Evolutionary conservation across 2,888 invertebrate species (phyloP).

Genomic region (Rugalucina vietnamica): DNA sequence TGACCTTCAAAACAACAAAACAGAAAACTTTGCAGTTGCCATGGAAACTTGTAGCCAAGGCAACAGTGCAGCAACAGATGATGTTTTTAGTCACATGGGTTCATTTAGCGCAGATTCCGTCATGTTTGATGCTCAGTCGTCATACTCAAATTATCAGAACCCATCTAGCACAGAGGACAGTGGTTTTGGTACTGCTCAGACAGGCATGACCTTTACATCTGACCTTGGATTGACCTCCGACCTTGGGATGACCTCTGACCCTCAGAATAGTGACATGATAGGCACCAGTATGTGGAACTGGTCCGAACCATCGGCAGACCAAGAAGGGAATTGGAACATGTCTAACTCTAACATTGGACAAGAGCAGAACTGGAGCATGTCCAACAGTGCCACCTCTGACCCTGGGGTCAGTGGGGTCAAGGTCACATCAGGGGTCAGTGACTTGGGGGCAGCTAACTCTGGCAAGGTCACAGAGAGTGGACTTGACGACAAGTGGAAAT

Average conservation of each 20-base stretch:
- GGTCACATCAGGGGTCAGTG: slow-evolving; percentile 13
- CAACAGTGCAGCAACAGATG: slow-evolving; percentile 16
- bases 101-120: slow-evolving; percentile 40
- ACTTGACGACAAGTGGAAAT: slow-evolving; percentile 77
- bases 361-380: not conserved
- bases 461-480: slow-evolving; percentile 42
- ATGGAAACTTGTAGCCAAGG: slow-evolving; percentile 1
- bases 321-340: too few species aligned
- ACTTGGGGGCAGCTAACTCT: not conserved
- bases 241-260: slow-evolving; percentile 1
- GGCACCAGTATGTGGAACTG: slow-evolving; percentile 69
- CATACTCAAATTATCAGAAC: not conserved
- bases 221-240: not conserved
- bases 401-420: not conserved
- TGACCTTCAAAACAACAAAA: not conserved
- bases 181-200: not conserved
- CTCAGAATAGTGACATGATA: slow-evolving; percentile 30
- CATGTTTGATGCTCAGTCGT: slow-evolving; percentile 1
- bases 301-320: slow-evolving; percentile 19
- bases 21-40: not conserved
- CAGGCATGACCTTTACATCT: not conserved
- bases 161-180: not conserved
- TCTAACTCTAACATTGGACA: too few species aligned
- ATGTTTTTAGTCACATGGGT: slow-evolving; percentile 63
- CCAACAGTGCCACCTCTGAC: not conserved